Evolutionary conservation across 1,140 invertebrate genomes (phyloP).

Genomic region (Danaus plexippus): DNA sequence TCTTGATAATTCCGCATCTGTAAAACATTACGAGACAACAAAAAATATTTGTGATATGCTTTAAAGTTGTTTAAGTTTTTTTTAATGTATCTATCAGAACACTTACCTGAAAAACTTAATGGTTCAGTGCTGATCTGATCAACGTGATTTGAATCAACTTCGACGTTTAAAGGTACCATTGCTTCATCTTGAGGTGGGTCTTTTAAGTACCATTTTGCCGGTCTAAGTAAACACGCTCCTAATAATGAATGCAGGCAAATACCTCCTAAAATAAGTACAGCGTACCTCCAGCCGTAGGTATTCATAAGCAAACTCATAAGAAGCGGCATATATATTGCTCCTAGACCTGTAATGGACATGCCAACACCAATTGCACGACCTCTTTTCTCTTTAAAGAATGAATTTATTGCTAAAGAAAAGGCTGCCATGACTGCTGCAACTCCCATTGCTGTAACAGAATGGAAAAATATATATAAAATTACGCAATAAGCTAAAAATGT

Average conservation of each 20-base stretch:
- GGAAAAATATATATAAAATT: background rate
- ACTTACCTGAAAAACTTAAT: too few species aligned
- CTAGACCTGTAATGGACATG: conserved; percentile 72
- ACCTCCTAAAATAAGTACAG: conserved; percentile 71
- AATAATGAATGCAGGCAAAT: conserved; percentile 72
- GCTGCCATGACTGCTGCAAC: conserved; percentile 63
- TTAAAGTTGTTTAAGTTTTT: too few species aligned
- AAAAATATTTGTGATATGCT: too few species aligned
- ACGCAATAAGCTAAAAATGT: too few species aligned
- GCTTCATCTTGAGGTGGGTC: conserved; percentile 43
- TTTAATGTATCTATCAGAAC: too few species aligned
- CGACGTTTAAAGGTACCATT: conserved; percentile 38
- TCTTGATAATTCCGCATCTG: conserved; percentile 24
- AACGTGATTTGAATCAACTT: too few species aligned
- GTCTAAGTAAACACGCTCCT: conserved; percentile 72
- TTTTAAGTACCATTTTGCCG: conserved; percentile 74
- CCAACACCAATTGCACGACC: conserved; percentile 68
- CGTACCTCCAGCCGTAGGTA: conserved; percentile 68
- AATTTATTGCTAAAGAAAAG: conserved; percentile 70
- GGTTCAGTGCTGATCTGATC: too few species aligned
- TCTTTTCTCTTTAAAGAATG: conserved; percentile 70
- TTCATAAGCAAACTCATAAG: conserved; percentile 66
- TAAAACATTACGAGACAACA: too few species aligned
- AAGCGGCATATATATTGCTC: conserved; percentile 67
- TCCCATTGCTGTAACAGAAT: conserved; percentile 59